Evolutionary conservation across 2,888 invertebrate species (phyloP).

Genomic region (Trichogramma evanescens): DNA sequence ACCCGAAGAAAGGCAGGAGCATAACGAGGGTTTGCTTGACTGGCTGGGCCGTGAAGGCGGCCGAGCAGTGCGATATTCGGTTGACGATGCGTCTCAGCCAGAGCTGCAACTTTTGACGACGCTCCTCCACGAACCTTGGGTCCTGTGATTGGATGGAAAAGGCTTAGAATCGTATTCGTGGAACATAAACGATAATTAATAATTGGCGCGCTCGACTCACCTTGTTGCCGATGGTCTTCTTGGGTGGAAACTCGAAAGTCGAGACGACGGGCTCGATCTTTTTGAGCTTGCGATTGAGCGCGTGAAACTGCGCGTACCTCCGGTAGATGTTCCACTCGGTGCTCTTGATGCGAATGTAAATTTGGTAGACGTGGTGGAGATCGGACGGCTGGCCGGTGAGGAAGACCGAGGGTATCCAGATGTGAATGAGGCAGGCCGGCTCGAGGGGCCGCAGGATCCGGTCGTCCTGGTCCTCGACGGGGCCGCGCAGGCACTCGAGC

Average conservation of each 20-base stretch:
- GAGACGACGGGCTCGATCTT: constrained; percentile 74
- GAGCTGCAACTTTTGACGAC: constrained; percentile 76
- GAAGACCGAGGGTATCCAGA: constrained; percentile 84
- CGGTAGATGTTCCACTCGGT: constrained; percentile 96
- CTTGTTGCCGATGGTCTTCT: constrained; percentile 89
- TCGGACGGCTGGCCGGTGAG: constrained; percentile 65
- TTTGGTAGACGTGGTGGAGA: constrained; percentile 84
- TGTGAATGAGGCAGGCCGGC: constrained; percentile 59
- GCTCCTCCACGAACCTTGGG: constrained; percentile 76
- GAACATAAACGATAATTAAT: constrained; percentile 1
- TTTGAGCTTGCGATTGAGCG: constrained; percentile 75
- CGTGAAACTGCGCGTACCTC: constrained; percentile 87
- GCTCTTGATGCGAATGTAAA: constrained; percentile 72
- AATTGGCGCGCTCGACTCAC: constrained; percentile 47
- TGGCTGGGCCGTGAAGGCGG: constrained; percentile 70
- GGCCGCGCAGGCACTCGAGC: constrained; percentile 61
- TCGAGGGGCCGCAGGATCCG: constrained; percentile 29
- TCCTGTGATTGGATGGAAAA: constrained; percentile 50
- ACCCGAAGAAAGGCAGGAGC: constrained; percentile 84
- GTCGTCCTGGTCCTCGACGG: constrained; percentile 50
- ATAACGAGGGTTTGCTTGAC: constrained; percentile 71
- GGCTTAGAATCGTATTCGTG: neutral
- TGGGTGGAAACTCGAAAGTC: constrained; percentile 87
- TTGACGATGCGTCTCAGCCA: constrained; percentile 81
- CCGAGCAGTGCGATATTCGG: constrained; percentile 59